phyloP scores from a whole-genome alignment of 2,797 vertebrate species.

The Cossypha caffra region DNA sequence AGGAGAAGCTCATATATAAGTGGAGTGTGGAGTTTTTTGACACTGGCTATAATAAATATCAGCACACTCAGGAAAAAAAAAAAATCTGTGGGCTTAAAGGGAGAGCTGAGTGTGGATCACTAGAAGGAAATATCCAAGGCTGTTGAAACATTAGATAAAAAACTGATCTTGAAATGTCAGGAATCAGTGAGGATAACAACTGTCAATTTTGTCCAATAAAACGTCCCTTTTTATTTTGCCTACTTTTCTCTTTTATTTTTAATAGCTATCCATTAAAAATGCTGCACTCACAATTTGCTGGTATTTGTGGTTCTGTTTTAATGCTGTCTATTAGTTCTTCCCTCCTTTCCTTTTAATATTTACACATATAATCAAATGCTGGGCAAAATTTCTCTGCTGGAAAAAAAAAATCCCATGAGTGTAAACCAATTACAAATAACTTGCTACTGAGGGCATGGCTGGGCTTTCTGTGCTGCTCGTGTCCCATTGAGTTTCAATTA shows the following conservation, averaged over 20 bases:
- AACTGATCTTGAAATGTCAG: conserved; percentile 33
- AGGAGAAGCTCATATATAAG: conserved; percentile 30
- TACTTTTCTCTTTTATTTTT: conserved; percentile 13
- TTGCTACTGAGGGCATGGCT: background rate
- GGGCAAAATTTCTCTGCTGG: background rate
- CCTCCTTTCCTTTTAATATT: conserved; percentile 28
- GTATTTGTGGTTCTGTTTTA: conserved; percentile 26
- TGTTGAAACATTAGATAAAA: conserved; percentile 13
- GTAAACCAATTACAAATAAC: background rate
- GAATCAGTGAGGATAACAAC: background rate
- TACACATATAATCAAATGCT: conserved; percentile 24
- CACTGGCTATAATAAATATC: conserved; percentile 29
- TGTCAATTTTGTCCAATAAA: conserved; percentile 11
- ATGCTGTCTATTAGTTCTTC: background rate
- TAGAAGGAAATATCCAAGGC: background rate
- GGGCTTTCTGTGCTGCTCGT: background rate
- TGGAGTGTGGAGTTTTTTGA: conserved; percentile 7
- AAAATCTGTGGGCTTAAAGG: background rate
- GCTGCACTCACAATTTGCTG: background rate
- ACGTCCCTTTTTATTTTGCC: conserved; percentile 15
- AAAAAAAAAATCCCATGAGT: background rate
- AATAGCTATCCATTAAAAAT: conserved; percentile 6
- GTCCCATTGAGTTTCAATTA: background rate
- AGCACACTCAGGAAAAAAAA: background rate
- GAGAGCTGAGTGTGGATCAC: background rate